Base-by-base conservation (phyloP, 2,888 invertebrate species). In the Aporophyla lueneburgensis region DNA sequence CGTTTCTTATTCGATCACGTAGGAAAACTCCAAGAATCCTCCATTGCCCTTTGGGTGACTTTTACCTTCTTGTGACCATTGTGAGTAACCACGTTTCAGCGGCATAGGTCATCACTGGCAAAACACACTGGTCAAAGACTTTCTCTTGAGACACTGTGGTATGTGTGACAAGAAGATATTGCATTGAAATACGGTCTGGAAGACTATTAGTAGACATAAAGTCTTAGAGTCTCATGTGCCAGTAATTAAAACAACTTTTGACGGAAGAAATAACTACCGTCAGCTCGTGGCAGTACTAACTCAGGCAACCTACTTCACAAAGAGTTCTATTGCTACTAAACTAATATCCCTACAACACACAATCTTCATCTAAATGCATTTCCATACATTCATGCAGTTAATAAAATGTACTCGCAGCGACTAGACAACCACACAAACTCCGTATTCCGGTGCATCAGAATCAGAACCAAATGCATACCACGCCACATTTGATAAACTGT, bases 401-500 rank as follows among this genome's bases (percentile, higher is more conserved):
- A 78, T 81, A 82, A 80, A 85, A 75, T 71, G 81, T 33, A 65
- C 51, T 74, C 43, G 66, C 76, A 82, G 76, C 16, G 78, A 74
- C 68, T 86, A 81, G 80, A 83, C 83, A 77, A 78, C 51, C 78
- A 72, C 81, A 63, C 69, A 76, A 84, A 80, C 76, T 80, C 49
- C 63, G 74, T 77, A 85, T 86, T 87, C 88, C 87, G 79, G 78
- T 83, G 89, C 86, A 88, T 88, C 88, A 84, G 87, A 80, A 88
- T 86, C 88, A 83, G 87, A 78, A 88, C 81, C 88, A 87, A 89
- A 92, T 94, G 93, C 93, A 94, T 92, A 92, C 90, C 89, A 88
- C 86, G 89, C 89, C 90, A 91, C 91, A 91, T 93, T 93, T 93
- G 93, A 93, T 93, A 91, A 93, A 89, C 89, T 91, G 89, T 84